A percentile compares a stretch with the other conserved stretches of the same genome.
phyloP scores from a whole-genome alignment of 1,140 invertebrate species.

The Mesaphorura yosii region DNA sequence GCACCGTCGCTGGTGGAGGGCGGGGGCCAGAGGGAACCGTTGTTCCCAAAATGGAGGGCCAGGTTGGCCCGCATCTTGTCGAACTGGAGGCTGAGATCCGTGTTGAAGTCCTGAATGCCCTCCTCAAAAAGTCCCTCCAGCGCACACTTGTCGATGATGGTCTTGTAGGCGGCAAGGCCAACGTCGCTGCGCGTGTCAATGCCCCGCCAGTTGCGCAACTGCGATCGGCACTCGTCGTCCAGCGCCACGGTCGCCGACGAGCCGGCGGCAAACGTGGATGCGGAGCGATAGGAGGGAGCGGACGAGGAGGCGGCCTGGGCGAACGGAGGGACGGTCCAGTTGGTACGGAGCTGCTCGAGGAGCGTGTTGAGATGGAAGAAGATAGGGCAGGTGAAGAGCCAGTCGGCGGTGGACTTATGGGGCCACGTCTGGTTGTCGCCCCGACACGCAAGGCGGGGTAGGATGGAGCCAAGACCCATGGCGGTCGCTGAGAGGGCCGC shows the following conservation, averaged over 20 bases:
- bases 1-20: not conserved
- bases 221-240: slow-evolving; percentile 15
- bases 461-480: not conserved
- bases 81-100: not conserved
- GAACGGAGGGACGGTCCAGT: slow-evolving; percentile 11
- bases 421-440: slow-evolving; percentile 7
- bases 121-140: slow-evolving; percentile 9
- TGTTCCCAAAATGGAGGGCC: slow-evolving; percentile 4
- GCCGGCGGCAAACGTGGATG: not conserved
- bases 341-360: slow-evolving; percentile 10
- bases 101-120: slow-evolving; percentile 1
- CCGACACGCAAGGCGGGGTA: slow-evolving; percentile 14
- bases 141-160: slow-evolving; percentile 12
- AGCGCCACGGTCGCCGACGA: slow-evolving; percentile 10
- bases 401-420: slow-evolving; percentile 1
- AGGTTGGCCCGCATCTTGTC: slow-evolving; percentile 23
- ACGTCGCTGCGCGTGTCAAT: slow-evolving; percentile 4
- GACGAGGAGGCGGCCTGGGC: not conserved
- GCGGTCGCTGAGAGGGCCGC: not conserved
- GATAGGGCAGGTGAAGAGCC: slow-evolving; percentile 20
- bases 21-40: not conserved
- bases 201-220: slow-evolving; percentile 13
- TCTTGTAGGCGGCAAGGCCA: slow-evolving; percentile 7
- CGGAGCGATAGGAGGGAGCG: not conserved
- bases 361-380: slow-evolving; percentile 18